Evolutionary conservation across 2,113 vertebrate genomes (phyloP).

Genomic region (Lota lota): DNA sequence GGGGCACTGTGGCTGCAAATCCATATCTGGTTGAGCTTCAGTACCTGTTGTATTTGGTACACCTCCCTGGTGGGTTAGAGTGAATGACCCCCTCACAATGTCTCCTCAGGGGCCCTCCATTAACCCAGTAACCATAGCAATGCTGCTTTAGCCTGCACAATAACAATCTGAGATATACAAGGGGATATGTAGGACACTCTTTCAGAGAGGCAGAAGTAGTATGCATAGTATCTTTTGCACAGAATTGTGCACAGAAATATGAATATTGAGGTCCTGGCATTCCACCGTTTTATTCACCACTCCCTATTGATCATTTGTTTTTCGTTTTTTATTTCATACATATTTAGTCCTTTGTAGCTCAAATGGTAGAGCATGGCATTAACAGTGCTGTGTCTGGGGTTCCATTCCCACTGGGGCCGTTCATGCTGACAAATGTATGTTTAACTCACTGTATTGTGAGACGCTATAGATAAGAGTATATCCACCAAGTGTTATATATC

Average conservation of each 20-base stretch:
- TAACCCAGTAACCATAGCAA: slow-evolving; percentile 36
- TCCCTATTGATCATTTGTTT: background rate
- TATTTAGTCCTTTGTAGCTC: no score
- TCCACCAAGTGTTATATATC: no score
- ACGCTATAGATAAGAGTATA: no score
- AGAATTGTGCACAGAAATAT: background rate
- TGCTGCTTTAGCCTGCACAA: slow-evolving; percentile 9
- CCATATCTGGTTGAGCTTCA: background rate
- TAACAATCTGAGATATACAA: background rate
- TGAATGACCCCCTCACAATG: slow-evolving; percentile 11
- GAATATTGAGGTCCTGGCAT: background rate
- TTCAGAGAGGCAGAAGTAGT: background rate
- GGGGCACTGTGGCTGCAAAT: background rate
- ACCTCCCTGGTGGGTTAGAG: background rate
- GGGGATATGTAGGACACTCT: background rate
- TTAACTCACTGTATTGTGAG: no score
- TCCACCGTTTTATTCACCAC: background rate
- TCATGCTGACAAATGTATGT: no score
- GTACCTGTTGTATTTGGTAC: slow-evolving; percentile 21
- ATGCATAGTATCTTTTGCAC: background rate
- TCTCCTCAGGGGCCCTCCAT: slow-evolving; percentile 23
- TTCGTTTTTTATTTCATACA: no score
- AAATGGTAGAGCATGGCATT: no score
- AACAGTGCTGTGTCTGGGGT: no score
- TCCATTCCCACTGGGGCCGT: no score